Evolutionary conservation across 2,888 invertebrate genomes (phyloP), one percentile per base, ranked within the genome.

Genomic region (Epinotia bilunana): DNA sequence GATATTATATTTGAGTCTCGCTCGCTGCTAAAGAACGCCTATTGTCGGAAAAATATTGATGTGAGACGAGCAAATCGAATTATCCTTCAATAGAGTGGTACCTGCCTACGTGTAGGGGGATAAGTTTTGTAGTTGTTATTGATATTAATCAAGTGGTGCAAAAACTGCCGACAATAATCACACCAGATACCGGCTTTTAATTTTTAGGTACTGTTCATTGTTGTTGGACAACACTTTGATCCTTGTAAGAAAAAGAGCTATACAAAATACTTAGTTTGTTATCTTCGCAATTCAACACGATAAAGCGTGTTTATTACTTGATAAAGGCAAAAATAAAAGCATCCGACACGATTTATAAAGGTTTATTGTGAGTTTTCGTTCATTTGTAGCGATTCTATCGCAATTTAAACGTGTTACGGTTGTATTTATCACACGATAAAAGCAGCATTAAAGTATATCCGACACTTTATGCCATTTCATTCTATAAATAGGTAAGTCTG

Each of bases 1-100:
- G 20, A 70, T 74, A 70, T 64, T 69, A 74, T 74, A 74, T 70
- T 74, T 64, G 69, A 63, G 74, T 64, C 69, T 63, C 62, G 73
- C 20, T 57, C 63, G 62, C 57, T 46, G 46, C 68, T 63, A 69
- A 69, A 69, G 69, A 63, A 69, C 43, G 69, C 63, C 69, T 57
- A 69, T 46, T 33, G 68, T 58, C 18, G 57, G 58, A 49, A 69
- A 73, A 58, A 69, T 68, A 58, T 69, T 69, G 73, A 46, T 39
- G 63, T 58, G 74, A 74, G 74, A 70, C n/a, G 68, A 69, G 74
- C 49, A 70, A 74, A 70, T 64, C 57, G 58, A 70, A 63, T 74
- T 69, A 74, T 49, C 62, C 60, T 67, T 67, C 49, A 57, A 12
- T 49, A 58, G 57, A 23, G 12, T 28, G 1, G 11, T 63, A 43